These are phyloP conservation scores for Acrossocheilus wenchowensis DNA, from an alignment of 2,797 vertebrate species.

Conservation along the genomic window DNA sequence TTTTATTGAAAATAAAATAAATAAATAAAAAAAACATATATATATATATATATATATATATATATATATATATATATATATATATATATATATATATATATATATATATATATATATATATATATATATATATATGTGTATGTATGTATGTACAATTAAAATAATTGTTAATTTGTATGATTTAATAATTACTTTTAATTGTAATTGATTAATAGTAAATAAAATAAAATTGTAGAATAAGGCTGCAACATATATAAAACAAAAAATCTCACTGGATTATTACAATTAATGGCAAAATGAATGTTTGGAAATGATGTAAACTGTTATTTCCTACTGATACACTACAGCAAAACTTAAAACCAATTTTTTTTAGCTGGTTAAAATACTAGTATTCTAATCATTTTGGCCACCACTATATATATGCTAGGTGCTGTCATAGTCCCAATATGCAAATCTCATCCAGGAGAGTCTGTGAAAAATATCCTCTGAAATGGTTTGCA, in stretches of 20 bases:
- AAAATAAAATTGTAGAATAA: not conserved
- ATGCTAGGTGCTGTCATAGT: not conserved
- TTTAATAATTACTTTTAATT: not conserved
- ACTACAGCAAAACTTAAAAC: not conserved
- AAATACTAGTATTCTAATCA: not conserved
- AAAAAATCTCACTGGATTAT: not conserved
- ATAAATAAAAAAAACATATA: no score
- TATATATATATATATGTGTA: no score
- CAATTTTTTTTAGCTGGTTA: not conserved
- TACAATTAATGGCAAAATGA: not conserved
- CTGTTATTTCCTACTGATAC: not conserved
- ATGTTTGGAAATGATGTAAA: not conserved
- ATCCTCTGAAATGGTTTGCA: constrained; percentile 12
- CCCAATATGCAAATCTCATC: constrained; percentile 32
- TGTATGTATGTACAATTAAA: no score
- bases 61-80: no score
- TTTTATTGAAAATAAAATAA: no score
- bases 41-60: no score
- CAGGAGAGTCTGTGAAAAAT: not conserved
- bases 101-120: no score
- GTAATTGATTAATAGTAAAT: not conserved
- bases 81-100: no score
- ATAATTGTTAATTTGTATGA: no score
- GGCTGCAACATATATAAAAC: no score
- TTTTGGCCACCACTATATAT: not conserved